phyloP scores from a whole-genome alignment of 1,140 invertebrate genomes.

The Euura saliciscinereae region DNA sequence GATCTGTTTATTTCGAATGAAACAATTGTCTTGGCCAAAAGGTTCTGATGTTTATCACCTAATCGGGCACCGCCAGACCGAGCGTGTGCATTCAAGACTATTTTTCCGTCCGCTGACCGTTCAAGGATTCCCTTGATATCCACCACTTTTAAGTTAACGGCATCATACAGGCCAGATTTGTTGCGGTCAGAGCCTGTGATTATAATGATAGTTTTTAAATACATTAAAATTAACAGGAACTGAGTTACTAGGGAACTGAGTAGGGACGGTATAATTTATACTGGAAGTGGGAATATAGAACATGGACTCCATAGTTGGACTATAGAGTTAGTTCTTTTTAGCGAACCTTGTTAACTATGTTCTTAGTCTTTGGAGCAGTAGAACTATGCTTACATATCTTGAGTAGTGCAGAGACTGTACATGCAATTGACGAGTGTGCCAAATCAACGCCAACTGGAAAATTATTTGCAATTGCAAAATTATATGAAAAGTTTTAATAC shows the following conservation, averaged over 20 bases:
- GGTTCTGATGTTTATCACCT: no score
- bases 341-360: not conserved
- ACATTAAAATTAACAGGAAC: not conserved
- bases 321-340: slow-evolving; percentile 1
- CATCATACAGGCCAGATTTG: not conserved
- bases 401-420: not conserved
- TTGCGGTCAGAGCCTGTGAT: slow-evolving; percentile 2
- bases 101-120: no score
- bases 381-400: not conserved
- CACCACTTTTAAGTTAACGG: not conserved
- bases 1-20: no score
- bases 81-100: no score
- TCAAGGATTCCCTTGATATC: not conserved
- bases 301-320: not conserved
- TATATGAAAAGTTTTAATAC: not conserved
- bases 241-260: not conserved
- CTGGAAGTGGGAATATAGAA: not conserved
- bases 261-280: not conserved
- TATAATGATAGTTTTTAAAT: slow-evolving; percentile 1
- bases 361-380: not conserved
- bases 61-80: no score
- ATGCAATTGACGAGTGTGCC: not conserved
- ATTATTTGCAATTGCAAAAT: not conserved
- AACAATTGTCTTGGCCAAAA: no score
- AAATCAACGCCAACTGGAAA: not conserved